Evolutionary conservation across 2,888 invertebrate genomes (phyloP).

Genomic region (Kuschelorhynchus macadamiae): DNA sequence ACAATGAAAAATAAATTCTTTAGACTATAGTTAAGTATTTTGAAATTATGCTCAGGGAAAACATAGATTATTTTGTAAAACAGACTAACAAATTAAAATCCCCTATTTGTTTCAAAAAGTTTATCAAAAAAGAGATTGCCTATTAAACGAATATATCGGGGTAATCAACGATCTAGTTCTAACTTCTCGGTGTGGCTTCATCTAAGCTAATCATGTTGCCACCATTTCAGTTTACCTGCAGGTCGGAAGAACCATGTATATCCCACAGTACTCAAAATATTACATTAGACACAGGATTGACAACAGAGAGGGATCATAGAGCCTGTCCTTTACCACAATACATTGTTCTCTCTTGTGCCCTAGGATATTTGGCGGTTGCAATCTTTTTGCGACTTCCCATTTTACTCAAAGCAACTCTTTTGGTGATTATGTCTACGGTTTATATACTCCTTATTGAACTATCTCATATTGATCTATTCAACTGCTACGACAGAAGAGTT

Average conservation of each 20-base stretch:
- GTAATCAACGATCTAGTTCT: too few species aligned
- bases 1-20: too few species aligned
- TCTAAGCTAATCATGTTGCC: slow-evolving; percentile 8
- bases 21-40: too few species aligned
- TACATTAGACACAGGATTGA: slow-evolving; percentile 67
- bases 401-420: slow-evolving; percentile 82
- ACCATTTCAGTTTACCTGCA: slow-evolving; percentile 78
- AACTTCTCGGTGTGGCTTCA: too few species aligned
- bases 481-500: slow-evolving; percentile 84
- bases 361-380: slow-evolving; percentile 88
- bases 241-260: slow-evolving; percentile 69
- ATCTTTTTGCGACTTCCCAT: slow-evolving; percentile 89
- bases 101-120: too few species aligned
- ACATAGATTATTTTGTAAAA: too few species aligned
- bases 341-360: slow-evolving; percentile 86
- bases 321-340: slow-evolving; percentile 90
- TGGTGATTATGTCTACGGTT: slow-evolving; percentile 84
- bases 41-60: too few species aligned
- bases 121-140: too few species aligned
- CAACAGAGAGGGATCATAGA: slow-evolving; percentile 75
- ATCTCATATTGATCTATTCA: slow-evolving; percentile 85
- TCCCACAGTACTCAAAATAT: slow-evolving; percentile 71
- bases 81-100: too few species aligned
- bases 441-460: slow-evolving; percentile 86
- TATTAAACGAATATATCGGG: too few species aligned